Evolutionary conservation across 2,113 vertebrate species (phyloP), one percentile per base, ranked within the genome.

Genomic region (Empidonax alnorum): DNA sequence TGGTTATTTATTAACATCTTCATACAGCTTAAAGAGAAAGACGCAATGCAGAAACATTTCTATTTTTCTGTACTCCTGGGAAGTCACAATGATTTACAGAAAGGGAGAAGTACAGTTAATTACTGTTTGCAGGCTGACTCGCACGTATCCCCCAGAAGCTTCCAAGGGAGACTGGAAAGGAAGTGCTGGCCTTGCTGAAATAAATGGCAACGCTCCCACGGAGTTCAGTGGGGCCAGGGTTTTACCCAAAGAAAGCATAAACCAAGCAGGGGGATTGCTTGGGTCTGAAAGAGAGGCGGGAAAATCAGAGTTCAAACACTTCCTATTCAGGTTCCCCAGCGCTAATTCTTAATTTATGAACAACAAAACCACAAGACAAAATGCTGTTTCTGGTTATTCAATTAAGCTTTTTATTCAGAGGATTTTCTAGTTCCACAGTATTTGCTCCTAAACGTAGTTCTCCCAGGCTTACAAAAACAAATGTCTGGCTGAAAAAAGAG

Each of bases 181-280:
- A 95, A 79, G 35, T 65, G 39, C 77, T 94, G 61, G 50, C 42
- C 39, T 79, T 92, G 39, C 56, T 89, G 42, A 68, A 96, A 59
- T 75, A 62, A 63, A 75, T 84, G 61, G 39, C 44, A 72, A 15
- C 25, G 66, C 39, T 90, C 33, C 68, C 68, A 63, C 22, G 10
- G 73, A 82, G 35, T 71, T 56, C 44, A 25, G 19, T 14, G 27
- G 14, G 59, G 44, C 33, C 63, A 30, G 4, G 50, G 17, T 49
- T 92, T 94, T 71, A 84, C 41, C 41, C 56, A 82, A 72, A 92
- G 49, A 50, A 81, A 87, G 52, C 56, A 72, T 46, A 84, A 92
- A 75, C 41, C 66, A 78, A 78, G 21, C 17, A 37, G 63, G 25
- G 55, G 19, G n/a, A 24, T 71, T 67, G 69, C 16, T 59, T 6